phyloP scores from a whole-genome alignment of 2,888 invertebrate species.

The Prionchulus punctatus region DNA sequence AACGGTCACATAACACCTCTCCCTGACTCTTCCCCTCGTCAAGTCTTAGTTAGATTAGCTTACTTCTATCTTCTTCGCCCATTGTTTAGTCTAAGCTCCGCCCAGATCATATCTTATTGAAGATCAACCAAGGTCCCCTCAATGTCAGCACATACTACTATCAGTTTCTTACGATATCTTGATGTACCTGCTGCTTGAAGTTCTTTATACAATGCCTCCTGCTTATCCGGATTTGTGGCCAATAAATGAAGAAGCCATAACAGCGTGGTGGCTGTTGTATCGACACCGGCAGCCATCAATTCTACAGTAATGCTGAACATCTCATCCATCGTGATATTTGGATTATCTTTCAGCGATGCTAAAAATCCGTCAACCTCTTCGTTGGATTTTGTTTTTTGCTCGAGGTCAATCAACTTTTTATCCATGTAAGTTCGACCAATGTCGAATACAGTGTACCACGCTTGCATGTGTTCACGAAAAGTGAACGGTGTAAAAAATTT shows the following conservation, averaged over 20 bases:
- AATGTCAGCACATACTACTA: too few species aligned
- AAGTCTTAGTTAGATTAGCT: too few species aligned
- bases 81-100: too few species aligned
- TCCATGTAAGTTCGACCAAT: not conserved
- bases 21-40: too few species aligned
- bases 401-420: not conserved
- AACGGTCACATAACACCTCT: too few species aligned
- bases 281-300: not conserved
- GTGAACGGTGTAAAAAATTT: not conserved
- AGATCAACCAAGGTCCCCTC: too few species aligned
- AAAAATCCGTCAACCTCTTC: too few species aligned
- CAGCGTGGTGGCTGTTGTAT: not conserved
- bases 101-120: too few species aligned
- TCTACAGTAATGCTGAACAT: not conserved
- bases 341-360: too few species aligned
- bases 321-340: not conserved
- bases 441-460: not conserved
- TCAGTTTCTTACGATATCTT: too few species aligned
- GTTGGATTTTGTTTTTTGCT: too few species aligned
- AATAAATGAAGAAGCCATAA: slow-evolving; percentile 50
- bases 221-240: slow-evolving; percentile 50
- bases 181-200: slow-evolving; percentile 33
- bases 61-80: too few species aligned
- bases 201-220: slow-evolving; percentile 52
- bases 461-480: not conserved